Evolutionary conservation across 1,140 invertebrate genomes (phyloP), one percentile per base, ranked within the genome.

Genomic region (Neodiprion lecontei): DNA sequence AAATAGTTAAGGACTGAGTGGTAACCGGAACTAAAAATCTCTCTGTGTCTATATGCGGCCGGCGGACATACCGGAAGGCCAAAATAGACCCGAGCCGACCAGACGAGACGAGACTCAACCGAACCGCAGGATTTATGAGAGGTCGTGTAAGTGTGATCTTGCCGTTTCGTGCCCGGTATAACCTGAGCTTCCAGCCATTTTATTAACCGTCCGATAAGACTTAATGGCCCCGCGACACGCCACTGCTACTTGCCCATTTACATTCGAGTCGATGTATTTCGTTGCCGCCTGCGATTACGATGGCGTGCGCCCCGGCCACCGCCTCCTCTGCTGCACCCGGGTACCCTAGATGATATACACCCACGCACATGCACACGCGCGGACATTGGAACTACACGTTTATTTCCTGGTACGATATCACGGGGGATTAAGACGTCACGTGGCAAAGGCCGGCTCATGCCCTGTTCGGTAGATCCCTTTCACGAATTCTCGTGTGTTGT

Each of bases 221-320:
- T 73, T 48, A 73, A 73, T n/a, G 72, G 65, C 67, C 23, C 28
- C 72, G 12, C 72, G 72, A 73, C 72, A 73, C 66, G 66, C 65
- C 65, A 68, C 9, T 12, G 40, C 72, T 67, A 73, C 72, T n/a
- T 68, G 65, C 23, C 72, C 65, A 73, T 73, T 73, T 69, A 68
- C 72, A 73, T 73, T 40, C 66, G 72, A 61, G 8, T 73, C 48
- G 72, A 73, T 73, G 72, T 69, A 73, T 69, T 73, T 73, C 72
- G 72, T 73, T 21, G 66, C 66, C 65, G 65, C 28, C 28, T 47
- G 14, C 65, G 65, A 67, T 68, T 68, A 73, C 72, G 72, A 73
- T 73, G 48, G 28, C 48, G 69, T 70, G n/a, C 53, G 48, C 23
- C 50, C 69, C 70, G 61, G 9, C 71, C 23, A 47, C 28, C 74